Base-by-base conservation (phyloP, 2,888 invertebrate genomes). In the Lymantria dispar region DNA sequence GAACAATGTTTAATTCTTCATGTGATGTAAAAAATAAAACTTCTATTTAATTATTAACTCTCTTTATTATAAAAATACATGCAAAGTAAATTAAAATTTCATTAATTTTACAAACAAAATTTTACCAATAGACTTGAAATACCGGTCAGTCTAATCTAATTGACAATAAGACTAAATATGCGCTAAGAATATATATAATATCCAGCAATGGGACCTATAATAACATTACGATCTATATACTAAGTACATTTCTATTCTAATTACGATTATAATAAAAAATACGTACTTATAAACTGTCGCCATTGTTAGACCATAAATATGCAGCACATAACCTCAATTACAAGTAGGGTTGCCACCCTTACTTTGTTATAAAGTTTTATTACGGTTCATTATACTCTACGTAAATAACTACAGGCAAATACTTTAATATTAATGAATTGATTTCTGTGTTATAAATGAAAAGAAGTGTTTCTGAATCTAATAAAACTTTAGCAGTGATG, bases 41-140 rank as follows among this genome's bases (percentile, higher is more conserved):
- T 11, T 5, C 38, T 38, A 40, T 15, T 13, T 14, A 7, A 40
- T 14, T 40, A 50, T 48, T 43, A 38, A 53, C 33, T 14, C 55
- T 64, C 68, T 68, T 74, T 70, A 70, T 65, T 70, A 63, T 58
- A 68, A 70, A 75, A 68, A 63, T 62, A 64, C 69, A 66, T 66
- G 62, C 66, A 58, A 57, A 58, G 51, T 62, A 57, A 60, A 50
- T 57, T 60, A 52, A 62, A 57, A 64, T 56, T 61, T 43, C 31
- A 52, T 64, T 51, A 55, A 56, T 47, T 51, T 60, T 54, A 49
- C 22, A 46, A 53, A 50, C 58, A 58, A 50, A 54, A 46, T 51
- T 55, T 58, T 33, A 50, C 46, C 53, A 52, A 50, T 36, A 58
- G 56, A 62, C 62, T 49, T 14, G 9, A 7, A 14, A 40, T 33